Base-by-base conservation (phyloP, 2,113 vertebrate species). In the Lepidothrix coronata region DNA sequence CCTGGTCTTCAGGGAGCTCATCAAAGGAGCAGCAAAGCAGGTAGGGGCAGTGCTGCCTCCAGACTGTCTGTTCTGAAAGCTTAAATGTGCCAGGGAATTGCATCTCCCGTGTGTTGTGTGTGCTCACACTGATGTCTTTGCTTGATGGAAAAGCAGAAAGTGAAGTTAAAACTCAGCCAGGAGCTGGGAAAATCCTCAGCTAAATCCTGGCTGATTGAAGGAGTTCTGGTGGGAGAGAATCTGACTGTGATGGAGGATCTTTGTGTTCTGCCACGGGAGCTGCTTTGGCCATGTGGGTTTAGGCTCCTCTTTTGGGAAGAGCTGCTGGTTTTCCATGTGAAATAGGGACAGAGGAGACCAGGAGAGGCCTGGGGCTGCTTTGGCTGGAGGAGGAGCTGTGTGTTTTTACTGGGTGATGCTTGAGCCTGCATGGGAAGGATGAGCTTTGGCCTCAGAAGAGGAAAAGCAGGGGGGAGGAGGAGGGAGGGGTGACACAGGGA, bases 191-290 rank as follows among this genome's bases (percentile, higher is more conserved):
- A 49, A 19, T 44, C 33, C 72, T 74, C 22, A 43, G 74, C 19
- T n/a, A 1, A 51, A 14, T 8, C 72, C n/a, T n/a, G 19, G 21
- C 16, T 14, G 57, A 3, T 12, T 1, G 52, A 12, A 4, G 0
- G 6, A 22, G 57, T 72, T 19, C 15, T n/a, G 72, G 13, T 24
- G 68, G 54, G 67, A 21, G 25, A 14, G 24, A 5, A 1, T 4
- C 57, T 9, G 37, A 2, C 33, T 65, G 82, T 23, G 51, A 0
- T 0, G 44, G 15, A 25, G 82, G 52, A 27, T 20, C 57, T 55
- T 39, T 18, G 51, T 49, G 65, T 20, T 59, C 58, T n/a, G 62
- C 77, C 21, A 5, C 11, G 8, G 4, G 37, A 54, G 49, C 35
- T 39, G 55, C 48, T 58, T 41, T 33, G 66, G 11, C 37, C 2